Percentiles rank a stretch among this genome's conserved stretches.
phyloP scores from a whole-genome alignment of 1,140 invertebrate genomes.

The Zaprionus camerounensis region DNA sequence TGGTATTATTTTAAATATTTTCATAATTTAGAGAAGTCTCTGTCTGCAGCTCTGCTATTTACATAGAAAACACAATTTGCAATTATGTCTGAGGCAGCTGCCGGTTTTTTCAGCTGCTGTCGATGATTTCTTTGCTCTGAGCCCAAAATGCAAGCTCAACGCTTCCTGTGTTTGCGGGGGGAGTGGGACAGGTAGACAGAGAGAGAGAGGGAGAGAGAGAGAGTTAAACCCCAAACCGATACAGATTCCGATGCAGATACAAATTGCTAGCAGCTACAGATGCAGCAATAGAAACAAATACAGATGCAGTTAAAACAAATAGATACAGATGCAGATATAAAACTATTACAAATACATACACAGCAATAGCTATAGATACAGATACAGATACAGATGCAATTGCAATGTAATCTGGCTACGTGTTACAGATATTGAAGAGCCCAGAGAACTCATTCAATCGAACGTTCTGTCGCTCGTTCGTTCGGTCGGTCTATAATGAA shows the following conservation, averaged over 20 bases:
- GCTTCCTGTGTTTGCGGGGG: slow-evolving; percentile 58
- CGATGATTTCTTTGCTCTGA: not conserved
- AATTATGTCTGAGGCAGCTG: slow-evolving; percentile 28
- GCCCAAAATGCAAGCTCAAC: slow-evolving; percentile 58
- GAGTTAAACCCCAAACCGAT: slow-evolving; percentile 27
- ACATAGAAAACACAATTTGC: slow-evolving; percentile 49
- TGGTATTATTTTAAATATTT: slow-evolving; percentile 80
- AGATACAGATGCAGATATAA: slow-evolving; percentile 22
- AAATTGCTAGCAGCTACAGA: slow-evolving; percentile 13
- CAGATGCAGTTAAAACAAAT: slow-evolving; percentile 34
- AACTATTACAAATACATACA: slow-evolving; percentile 21
- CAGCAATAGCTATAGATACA: not conserved
- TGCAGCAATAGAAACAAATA: slow-evolving; percentile 14
- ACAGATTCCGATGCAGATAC: slow-evolving; percentile 3
- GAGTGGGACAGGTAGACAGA: not conserved
- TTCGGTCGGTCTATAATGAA: slow-evolving; percentile 66
- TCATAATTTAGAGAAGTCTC: slow-evolving; percentile 63
- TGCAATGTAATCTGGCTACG: slow-evolving; percentile 52
- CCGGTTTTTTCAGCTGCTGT: slow-evolving; percentile 30
- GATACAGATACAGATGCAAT: slow-evolving; percentile 31
- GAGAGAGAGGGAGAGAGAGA: not conserved
- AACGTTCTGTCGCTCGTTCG: slow-evolving; percentile 37
- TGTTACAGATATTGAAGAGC: slow-evolving; percentile 69
- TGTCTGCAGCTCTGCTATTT: slow-evolving; percentile 21
- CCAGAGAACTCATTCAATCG: slow-evolving; percentile 66